phyloP scores from a whole-genome alignment of 2,797 vertebrate species.

The Acipenser transmontanus region DNA sequence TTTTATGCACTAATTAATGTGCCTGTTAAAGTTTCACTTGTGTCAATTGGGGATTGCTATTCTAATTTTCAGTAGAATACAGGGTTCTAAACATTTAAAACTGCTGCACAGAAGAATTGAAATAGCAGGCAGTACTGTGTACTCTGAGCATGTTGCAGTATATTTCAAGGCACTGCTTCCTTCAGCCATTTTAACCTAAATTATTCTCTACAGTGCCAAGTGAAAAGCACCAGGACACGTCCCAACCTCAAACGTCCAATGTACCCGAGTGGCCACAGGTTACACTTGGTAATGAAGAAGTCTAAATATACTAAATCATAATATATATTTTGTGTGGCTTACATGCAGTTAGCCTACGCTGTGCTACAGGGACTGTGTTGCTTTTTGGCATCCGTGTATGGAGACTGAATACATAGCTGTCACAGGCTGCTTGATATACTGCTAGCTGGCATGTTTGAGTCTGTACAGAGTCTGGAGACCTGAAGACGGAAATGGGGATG shows the following conservation, averaged over 20 bases:
- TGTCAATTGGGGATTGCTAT: too few relatives aligned
- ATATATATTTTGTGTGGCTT: not conserved
- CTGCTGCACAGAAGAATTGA: too few relatives aligned
- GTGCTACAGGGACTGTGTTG: not conserved
- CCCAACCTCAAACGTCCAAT: slow-evolving; percentile 55
- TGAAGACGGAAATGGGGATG: not conserved
- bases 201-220: slow-evolving; percentile 65
- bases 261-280: slow-evolving; percentile 61
- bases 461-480: not conserved
- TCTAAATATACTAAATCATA: not conserved
- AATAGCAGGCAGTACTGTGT: too few relatives aligned
- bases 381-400: not conserved
- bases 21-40: too few relatives aligned
- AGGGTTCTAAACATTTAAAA: too few relatives aligned
- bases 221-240: slow-evolving; percentile 54
- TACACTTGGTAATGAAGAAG: slow-evolving; percentile 58
- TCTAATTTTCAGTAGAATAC: too few relatives aligned
- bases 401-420: not conserved
- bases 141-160: too few relatives aligned
- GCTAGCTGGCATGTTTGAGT: slow-evolving; percentile 5
- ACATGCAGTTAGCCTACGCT: not conserved
- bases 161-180: too few relatives aligned
- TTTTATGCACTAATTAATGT: too few relatives aligned
- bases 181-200: slow-evolving; percentile 16
- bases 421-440: not conserved